Evolutionary conservation across 2,797 vertebrate species (phyloP).

Genomic region (Chrosomus eos): DNA sequence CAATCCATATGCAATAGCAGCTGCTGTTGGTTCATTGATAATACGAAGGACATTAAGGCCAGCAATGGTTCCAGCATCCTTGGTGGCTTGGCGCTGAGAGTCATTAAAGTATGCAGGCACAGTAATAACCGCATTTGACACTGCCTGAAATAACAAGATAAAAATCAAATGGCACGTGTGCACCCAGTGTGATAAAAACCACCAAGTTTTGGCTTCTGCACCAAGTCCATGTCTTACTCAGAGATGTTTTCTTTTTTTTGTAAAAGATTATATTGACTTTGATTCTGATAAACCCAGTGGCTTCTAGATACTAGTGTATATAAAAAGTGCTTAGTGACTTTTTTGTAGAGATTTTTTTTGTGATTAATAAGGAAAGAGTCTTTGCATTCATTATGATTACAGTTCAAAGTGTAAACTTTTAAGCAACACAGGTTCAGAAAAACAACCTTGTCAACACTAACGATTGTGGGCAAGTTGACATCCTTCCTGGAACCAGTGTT

Average conservation of each 20-base stretch:
- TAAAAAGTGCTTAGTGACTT: neutral
- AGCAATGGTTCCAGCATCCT: slow-evolving; percentile 88
- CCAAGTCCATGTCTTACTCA: neutral
- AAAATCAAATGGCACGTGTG: neutral
- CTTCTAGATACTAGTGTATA: neutral
- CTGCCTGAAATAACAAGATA: slow-evolving; percentile 67
- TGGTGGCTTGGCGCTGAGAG: slow-evolving; percentile 91
- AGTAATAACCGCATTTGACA: slow-evolving; percentile 88
- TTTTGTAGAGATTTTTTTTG: neutral
- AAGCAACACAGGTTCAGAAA: neutral
- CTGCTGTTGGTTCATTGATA: slow-evolving; percentile 92
- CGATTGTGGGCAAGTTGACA: neutral
- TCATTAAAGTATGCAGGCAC: slow-evolving; percentile 93
- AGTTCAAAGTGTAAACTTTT: too few relatives aligned
- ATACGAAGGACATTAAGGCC: slow-evolving; percentile 90
- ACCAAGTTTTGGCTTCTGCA: neutral
- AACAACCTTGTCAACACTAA: neutral
- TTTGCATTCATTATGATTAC: slow-evolving; percentile 6
- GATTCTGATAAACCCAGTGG: neutral
- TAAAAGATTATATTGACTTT: neutral
- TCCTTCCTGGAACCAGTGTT: neutral
- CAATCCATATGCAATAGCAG: slow-evolving; percentile 90
- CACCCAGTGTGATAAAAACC: neutral
- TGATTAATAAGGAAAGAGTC: neutral
- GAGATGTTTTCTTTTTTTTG: neutral